Percentiles rank a stretch among this genome's conserved stretches.
Conservation (phyloP, 2,797 vertebrate species). For the Chaenodraco wilsoni region DNA sequence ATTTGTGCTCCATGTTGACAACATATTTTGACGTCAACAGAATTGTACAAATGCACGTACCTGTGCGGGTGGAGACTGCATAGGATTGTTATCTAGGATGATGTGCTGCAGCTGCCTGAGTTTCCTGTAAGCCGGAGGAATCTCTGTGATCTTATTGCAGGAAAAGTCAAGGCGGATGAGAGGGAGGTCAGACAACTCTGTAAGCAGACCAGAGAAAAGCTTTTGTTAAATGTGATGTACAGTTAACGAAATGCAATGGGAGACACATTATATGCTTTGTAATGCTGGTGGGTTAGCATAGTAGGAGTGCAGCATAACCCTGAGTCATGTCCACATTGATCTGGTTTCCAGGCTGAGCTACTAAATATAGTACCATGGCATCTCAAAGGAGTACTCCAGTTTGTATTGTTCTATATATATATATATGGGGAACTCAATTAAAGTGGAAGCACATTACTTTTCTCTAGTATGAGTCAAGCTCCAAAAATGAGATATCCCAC, state of each 20-base stretch:
- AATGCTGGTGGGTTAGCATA: too few species aligned
- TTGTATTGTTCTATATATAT: not conserved
- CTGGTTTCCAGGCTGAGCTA: not conserved
- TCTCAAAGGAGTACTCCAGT: not conserved
- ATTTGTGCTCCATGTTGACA: not conserved
- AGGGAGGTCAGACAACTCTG: constrained; percentile 94
- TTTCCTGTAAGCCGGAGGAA: constrained; percentile 93
- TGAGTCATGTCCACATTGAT: not conserved
- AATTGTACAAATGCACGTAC: constrained; percentile 75
- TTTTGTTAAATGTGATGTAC: not conserved
- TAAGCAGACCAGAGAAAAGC: constrained; percentile 16
- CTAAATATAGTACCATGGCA: not conserved
- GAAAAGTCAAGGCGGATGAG: constrained; percentile 97
- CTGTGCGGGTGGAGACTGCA: constrained; percentile 98
- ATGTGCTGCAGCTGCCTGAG: constrained; percentile 95
- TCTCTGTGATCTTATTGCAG: constrained; percentile 98
- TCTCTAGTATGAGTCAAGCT: not conserved
- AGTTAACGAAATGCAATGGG: not conserved
- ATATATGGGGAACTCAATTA: not conserved
- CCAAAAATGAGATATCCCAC: not conserved
- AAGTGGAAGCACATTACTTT: not conserved
- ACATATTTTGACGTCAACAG: not conserved
- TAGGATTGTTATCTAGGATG: constrained; percentile 96
- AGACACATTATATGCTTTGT: not conserved
- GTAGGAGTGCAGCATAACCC: not conserved